Conservation (phyloP, 2,888 invertebrate genomes). For the Sphaerophoria taeniata region DNA sequence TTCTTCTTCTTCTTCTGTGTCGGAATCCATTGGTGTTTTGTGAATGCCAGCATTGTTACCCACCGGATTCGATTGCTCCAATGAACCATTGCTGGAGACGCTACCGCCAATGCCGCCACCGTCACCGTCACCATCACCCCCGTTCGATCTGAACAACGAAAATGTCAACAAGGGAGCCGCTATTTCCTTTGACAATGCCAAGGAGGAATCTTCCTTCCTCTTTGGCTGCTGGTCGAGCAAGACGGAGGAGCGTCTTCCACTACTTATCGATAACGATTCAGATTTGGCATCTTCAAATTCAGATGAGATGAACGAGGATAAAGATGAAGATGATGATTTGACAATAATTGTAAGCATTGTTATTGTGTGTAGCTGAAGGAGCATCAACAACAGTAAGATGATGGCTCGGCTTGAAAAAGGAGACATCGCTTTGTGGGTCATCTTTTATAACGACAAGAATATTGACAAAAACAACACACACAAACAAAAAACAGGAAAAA, state of each 20-base stretch:
- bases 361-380: conserved; percentile 40
- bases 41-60: conserved; percentile 52
- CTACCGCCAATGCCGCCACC: neutral
- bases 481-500: neutral
- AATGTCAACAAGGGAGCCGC: conserved; percentile 50
- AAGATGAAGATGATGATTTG: conserved; percentile 27
- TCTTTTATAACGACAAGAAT: neutral
- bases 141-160: conserved; percentile 17
- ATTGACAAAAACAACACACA: neutral
- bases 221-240: neutral
- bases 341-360: conserved; percentile 37
- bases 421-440: conserved; percentile 33
- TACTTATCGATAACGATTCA: conserved; percentile 47
- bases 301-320: neutral
- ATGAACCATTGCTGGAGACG: conserved; percentile 25
- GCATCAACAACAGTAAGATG: conserved; percentile 16
- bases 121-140: too few relatives aligned
- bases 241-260: conserved; percentile 7
- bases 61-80: conserved; percentile 28
- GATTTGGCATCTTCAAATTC: conserved; percentile 25
- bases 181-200: conserved; percentile 32
- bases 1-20: neutral
- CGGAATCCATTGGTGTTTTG: neutral
- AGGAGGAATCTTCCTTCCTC: neutral
- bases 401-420: conserved; percentile 12